Evolutionary conservation across 2,888 invertebrate species (phyloP), one percentile per base, ranked within the genome.

Genomic region (Lomographa bimaculata): DNA sequence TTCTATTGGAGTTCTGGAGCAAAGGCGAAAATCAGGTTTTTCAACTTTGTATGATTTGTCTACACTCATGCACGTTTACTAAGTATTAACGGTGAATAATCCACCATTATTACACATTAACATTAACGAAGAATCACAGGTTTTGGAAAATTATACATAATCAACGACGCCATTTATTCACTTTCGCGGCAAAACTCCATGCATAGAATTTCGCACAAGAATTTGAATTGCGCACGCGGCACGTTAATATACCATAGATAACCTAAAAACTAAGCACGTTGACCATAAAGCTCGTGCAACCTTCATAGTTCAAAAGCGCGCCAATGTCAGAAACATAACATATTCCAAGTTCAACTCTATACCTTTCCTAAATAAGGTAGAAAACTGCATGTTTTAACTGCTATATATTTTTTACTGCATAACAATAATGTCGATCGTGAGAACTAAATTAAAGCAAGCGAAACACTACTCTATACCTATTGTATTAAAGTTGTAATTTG

Each of bases 341-440:
- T 35, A 43, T 24, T 21, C 24, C 0, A 50, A 37, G 51, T 32
- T 39, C 2, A 19, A 39, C 50, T 38, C 36, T 59, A 54, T 5
- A 0, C 0, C 0, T 14, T 14, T 0, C 0, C 1, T 1, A 0
- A 0, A 10, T 56, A 60, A 46, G 18, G 30, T 12, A 19, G 25
- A 29, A 42, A 37, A 30, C 49, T 25, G 5, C 17, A 12, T 19
- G 25, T 6, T 8, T n/a, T 9, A 8, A 3, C n/a, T 17, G 5
- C 12, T 25, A 46, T 5, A 21, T 14, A 48, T 57, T 64, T 62
- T 61, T 64, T 50, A 54, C 58, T 35, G 50, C 49, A 50, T 51
- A 44, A 51, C 54, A 56, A 57, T 60, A 62, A 64, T 67, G 54
- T 67, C 57, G 66, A 71, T 66, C 71, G 71, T 72, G 71, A 71